Percentiles rank a stretch among this genome's conserved stretches.
Conservation (phyloP, 2,113 vertebrate genomes). For the Genyomyrus donnyi region DNA sequence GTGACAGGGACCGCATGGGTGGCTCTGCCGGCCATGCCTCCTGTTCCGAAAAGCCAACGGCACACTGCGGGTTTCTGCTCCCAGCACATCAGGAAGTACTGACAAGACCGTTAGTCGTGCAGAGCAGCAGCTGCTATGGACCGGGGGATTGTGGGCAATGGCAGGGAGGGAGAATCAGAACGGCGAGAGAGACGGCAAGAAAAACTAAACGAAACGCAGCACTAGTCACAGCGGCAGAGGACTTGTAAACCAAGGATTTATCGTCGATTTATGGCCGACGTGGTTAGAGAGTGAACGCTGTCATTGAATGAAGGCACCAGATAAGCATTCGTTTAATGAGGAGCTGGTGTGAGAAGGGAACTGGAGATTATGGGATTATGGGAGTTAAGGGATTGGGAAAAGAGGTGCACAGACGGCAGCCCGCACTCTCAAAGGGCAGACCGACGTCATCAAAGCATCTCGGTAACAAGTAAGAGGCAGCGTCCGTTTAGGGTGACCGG, state of each 20-base stretch:
- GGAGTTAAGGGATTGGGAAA: background rate
- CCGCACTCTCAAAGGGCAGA: background rate
- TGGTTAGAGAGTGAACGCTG: background rate
- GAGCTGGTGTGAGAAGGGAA: background rate
- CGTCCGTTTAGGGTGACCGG: background rate
- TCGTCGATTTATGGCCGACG: background rate
- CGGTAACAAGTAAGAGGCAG: background rate
- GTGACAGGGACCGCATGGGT: background rate
- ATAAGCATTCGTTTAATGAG: background rate
- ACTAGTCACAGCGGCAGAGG: background rate
- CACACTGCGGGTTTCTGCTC: background rate
- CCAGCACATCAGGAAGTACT: background rate
- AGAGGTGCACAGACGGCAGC: background rate
- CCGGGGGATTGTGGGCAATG: background rate
- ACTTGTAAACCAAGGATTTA: background rate
- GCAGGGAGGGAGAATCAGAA: background rate
- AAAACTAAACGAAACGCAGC: background rate
- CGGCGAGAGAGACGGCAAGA: background rate
- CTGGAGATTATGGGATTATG: background rate
- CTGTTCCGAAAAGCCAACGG: background rate
- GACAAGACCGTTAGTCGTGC: background rate
- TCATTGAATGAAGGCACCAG: background rate
- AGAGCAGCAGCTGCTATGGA: background rate
- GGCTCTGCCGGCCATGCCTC: background rate
- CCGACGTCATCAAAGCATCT: background rate